Percentiles rank a stretch among this genome's conserved stretches.
These are phyloP conservation scores for Perognathus longimembris DNA, from an alignment of 2,113 vertebrate genomes.

Conservation along the genomic window DNA sequence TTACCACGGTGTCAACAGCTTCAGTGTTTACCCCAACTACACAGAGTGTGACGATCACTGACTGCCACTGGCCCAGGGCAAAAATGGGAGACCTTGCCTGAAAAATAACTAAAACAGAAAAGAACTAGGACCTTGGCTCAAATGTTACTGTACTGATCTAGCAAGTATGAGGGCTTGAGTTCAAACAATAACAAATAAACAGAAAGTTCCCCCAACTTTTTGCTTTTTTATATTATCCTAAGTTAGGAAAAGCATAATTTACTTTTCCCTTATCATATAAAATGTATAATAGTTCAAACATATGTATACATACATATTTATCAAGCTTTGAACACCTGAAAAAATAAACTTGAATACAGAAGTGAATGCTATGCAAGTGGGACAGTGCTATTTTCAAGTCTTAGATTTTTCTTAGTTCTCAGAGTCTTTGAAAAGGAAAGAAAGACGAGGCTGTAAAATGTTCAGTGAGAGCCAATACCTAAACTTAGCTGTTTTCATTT, in stretches of 20 bases:
- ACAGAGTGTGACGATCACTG: background rate
- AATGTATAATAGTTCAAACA: background rate
- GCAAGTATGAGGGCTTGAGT: no score
- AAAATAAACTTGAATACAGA: background rate
- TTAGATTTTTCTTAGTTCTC: background rate
- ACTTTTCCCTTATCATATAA: background rate
- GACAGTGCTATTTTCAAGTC: background rate
- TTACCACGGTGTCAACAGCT: background rate
- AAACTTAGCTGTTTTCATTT: constrained; percentile 24
- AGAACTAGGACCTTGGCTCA: no score
- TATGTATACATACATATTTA: background rate
- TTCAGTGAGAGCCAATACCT: background rate
- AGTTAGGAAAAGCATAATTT: background rate
- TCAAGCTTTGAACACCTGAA: background rate
- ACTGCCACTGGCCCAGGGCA: no score
- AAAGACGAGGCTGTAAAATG: background rate
- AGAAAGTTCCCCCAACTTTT: no score
- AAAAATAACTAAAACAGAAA: no score
- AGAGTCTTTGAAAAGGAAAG: background rate
- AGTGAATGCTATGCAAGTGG: background rate
- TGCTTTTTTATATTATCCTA: background rate
- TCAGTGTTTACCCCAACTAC: background rate
- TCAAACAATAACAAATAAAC: no score
- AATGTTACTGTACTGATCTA: no score
- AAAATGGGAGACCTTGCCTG: no score